Conservation (phyloP, 2,113 vertebrate species). For the Tetraodon nigroviridis region DNA sequence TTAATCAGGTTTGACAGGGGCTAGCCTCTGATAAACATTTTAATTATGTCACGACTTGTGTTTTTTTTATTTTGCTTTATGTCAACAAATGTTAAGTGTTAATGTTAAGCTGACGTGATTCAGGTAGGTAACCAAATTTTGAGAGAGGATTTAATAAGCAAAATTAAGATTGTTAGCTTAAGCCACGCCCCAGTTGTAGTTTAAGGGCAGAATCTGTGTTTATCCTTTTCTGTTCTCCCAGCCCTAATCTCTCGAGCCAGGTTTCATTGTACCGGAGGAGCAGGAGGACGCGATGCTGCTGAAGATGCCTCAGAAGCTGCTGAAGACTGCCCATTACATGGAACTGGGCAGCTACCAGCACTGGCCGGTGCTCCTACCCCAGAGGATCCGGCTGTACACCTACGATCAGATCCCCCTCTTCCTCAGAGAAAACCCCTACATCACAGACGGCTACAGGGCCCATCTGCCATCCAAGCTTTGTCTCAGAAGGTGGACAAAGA, state of each 20-base stretch:
- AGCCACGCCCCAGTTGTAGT: background rate
- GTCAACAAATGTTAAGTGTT: background rate
- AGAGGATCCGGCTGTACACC: conserved; percentile 91
- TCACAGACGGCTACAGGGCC: conserved; percentile 96
- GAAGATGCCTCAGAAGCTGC: conserved; percentile 87
- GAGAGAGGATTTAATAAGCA: background rate
- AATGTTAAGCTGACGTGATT: background rate
- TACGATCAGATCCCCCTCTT: conserved; percentile 94
- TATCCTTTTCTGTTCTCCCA: background rate
- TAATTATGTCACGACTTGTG: too few species aligned
- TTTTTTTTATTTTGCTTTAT: too few species aligned
- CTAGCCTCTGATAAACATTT: too few species aligned
- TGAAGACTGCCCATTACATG: conserved; percentile 88
- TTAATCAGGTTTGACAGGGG: too few species aligned
- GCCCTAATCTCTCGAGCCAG: conserved; percentile 17
- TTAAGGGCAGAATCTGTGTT: too few species aligned
- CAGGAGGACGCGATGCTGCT: conserved; percentile 49
- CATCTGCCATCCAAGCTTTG: conserved; percentile 92
- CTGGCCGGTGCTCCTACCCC: conserved; percentile 90
- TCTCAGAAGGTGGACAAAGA: conserved; percentile 81
- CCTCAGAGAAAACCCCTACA: conserved; percentile 95
- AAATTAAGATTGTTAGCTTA: background rate
- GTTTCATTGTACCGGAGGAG: conserved; percentile 4
- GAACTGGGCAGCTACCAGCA: conserved; percentile 92
- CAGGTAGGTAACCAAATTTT: too few species aligned